Evolutionary conservation across 2,797 vertebrate genomes (phyloP).

Genomic region (Gallinago nigripennis): DNA sequence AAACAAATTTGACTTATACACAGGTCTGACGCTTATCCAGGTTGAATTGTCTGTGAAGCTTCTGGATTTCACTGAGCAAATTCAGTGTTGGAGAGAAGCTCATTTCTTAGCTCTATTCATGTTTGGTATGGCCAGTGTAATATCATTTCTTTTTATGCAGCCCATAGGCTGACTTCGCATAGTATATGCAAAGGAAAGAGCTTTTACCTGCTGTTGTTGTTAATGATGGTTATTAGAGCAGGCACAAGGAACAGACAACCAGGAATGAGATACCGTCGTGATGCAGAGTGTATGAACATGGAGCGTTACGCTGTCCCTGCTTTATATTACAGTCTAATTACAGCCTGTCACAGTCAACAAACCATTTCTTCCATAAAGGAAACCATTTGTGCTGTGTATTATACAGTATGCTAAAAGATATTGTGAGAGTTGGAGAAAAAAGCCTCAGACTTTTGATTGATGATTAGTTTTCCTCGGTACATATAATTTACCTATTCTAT

Average conservation of each 20-base stretch:
- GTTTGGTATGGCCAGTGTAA: not conserved
- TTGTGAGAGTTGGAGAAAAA: not conserved
- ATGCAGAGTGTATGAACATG: not conserved
- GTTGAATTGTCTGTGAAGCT: not conserved
- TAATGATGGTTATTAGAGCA: not conserved
- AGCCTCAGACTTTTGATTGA: not conserved
- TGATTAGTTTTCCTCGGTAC: not conserved
- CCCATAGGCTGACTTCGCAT: not conserved
- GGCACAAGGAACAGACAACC: not conserved
- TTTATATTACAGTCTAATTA: conserved; percentile 27
- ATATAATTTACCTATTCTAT: not conserved
- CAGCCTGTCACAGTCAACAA: conserved; percentile 24
- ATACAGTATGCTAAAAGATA: not conserved
- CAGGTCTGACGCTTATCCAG: not conserved
- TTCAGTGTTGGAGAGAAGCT: not conserved
- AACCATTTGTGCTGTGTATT: not conserved
- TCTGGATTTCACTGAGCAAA: not conserved
- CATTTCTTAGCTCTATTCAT: not conserved
- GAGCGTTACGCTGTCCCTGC: not conserved
- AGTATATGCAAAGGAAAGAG: not conserved
- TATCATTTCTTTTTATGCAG: not conserved
- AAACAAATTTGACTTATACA: not conserved
- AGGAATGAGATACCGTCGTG: not conserved
- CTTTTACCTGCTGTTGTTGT: not conserved
- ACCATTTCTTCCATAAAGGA: not conserved